These are phyloP conservation scores for Bactericera cockerelli DNA, from an alignment of 1,140 invertebrate species.

Conservation along the genomic window DNA sequence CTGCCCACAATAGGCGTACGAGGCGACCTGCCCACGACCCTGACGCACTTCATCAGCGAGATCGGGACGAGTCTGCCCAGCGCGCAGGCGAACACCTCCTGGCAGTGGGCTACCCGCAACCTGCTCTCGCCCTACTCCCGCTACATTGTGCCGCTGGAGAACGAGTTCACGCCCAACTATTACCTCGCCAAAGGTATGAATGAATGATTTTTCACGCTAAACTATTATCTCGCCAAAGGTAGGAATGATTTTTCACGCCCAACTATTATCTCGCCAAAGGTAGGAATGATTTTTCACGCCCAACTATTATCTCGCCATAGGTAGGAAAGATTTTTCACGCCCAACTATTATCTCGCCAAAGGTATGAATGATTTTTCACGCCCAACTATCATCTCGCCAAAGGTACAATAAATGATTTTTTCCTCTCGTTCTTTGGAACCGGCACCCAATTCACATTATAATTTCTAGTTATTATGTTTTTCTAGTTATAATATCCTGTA, in stretches of 20 bases:
- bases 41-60: background rate
- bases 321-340: no score
- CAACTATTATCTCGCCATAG: no score
- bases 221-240: no score
- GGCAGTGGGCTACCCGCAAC: background rate
- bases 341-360: conserved; percentile 5
- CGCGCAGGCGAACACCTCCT: background rate
- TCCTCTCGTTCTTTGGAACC: no score
- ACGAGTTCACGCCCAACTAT: conserved; percentile 3
- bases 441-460: no score
- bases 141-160: conserved; percentile 7
- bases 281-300: no score
- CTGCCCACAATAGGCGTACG: conserved; percentile 50
- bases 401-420: no score
- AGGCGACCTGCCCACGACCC: conserved; percentile 25
- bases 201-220: no score
- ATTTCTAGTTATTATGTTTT: no score
- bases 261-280: conserved; percentile 4
- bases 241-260: no score
- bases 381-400: no score
- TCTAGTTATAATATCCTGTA: no score
- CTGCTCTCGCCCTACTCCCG: conserved; percentile 11
- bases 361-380: conserved; percentile 3
- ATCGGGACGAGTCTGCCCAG: conserved; percentile 10
- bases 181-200: conserved; percentile 4